Conservation (phyloP, 2,888 invertebrate species). For the Portevinia maculata region DNA sequence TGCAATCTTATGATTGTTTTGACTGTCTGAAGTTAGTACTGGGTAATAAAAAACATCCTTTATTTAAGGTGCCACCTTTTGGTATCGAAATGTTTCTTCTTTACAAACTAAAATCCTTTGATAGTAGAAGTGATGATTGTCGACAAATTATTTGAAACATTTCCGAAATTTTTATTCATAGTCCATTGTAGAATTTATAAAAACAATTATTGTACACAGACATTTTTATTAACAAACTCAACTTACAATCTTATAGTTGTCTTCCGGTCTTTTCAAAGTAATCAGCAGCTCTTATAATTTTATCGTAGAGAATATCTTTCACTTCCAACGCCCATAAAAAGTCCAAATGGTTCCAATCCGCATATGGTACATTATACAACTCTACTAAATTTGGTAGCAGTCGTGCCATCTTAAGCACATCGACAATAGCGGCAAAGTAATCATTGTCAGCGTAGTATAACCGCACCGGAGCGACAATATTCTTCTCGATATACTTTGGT, state of each 20-base stretch:
- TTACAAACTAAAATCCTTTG: no score
- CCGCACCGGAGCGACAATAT: conserved; percentile 85
- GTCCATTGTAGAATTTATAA: no score
- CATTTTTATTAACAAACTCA: neutral
- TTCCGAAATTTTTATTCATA: no score
- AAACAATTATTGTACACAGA: no score
- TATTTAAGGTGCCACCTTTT: no score
- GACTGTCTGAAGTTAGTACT: no score
- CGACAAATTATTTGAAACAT: no score
- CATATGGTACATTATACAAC: conserved; percentile 83
- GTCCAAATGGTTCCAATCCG: conserved; percentile 87
- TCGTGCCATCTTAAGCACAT: conserved; percentile 83
- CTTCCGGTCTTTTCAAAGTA: conserved; percentile 54
- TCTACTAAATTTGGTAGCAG: conserved; percentile 84
- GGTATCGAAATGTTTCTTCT: no score
- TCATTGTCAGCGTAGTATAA: conserved; percentile 88
- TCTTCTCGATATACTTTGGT: conserved; percentile 85
- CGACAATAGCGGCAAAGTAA: conserved; percentile 84
- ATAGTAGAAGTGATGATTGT: no score
- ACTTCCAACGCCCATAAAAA: conserved; percentile 87
- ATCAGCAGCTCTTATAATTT: conserved; percentile 76
- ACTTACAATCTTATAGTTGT: conserved; percentile 19
- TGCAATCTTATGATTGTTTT: no score
- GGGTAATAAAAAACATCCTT: no score
- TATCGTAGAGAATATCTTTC: conserved; percentile 85